Evolutionary conservation across 2,888 invertebrate species (phyloP), one percentile per base, ranked within the genome.

Genomic region (Lypha dubia): DNA sequence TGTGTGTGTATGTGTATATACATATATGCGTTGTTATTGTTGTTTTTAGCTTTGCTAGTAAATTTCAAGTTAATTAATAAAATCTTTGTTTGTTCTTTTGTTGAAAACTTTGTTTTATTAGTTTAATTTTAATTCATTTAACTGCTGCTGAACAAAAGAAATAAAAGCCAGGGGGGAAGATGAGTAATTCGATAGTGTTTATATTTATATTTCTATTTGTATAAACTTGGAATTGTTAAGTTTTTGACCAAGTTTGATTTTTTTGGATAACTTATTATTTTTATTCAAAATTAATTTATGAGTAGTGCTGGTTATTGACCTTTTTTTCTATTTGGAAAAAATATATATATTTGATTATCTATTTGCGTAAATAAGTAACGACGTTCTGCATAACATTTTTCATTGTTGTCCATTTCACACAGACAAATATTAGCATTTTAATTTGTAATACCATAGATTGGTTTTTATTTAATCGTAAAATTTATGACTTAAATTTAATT

Each of bases 351-450:
- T 11, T 3, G 11, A 35, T 35, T 53, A 3, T 9, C 17, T 7
- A 32, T 49, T 46, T 38, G 32, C 11, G 3, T 11, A 49, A 28
- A 24, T 32, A 13, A 24, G 9, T 32, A 32, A 65, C 41, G 41
- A 62, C 20, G 32, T 28, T 68, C 3, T 20, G 44, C 3, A 20
- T 5, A 17, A 58, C 35, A 49, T 4, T n/a, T 41, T 24, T 46
- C 22, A 20, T 56, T 71, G 28, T 58, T 41, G 17, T 7, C n/a
- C 13, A 6, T 62, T 38, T 68, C 13, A 60, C 35, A 22, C 60
- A 46, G n/a, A n/a, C 5, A 46, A 22, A 62, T 41, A 51, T 62
- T 62, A 24, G 51, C 62, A 74, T 74, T 63, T 41, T 41, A 74
- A 63, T 53, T 74, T 58, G 41, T 44, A 32, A 75, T 44, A 53